Percentiles rank a stretch among this genome's conserved stretches.
These are phyloP conservation scores for Lutjanus erythropterus DNA, from an alignment of 2,113 vertebrate species.

Conservation along the genomic window DNA sequence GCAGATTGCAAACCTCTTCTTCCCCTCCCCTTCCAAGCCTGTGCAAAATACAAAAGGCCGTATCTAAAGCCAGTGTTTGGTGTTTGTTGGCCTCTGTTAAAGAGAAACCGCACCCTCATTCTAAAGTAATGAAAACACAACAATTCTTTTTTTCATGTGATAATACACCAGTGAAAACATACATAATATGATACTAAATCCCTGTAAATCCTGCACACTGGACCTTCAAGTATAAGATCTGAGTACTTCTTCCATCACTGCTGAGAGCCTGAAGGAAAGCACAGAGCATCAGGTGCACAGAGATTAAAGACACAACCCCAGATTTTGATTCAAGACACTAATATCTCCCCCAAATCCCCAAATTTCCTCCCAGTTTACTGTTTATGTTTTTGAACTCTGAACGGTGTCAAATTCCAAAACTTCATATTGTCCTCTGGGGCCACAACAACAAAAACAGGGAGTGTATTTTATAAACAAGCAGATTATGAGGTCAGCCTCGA, in stretches of 20 bases:
- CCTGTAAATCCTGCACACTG: too few species aligned
- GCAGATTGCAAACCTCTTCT: too few species aligned
- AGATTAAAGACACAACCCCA: neutral
- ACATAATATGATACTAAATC: too few species aligned
- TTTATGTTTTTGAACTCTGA: neutral
- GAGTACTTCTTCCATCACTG: neutral
- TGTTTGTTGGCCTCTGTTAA: too few species aligned
- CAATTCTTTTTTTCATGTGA: too few species aligned
- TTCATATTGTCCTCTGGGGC: neutral
- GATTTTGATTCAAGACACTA: neutral
- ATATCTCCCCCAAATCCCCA: neutral
- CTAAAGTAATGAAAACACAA: too few species aligned
- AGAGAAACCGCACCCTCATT: too few species aligned
- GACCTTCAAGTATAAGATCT: neutral
- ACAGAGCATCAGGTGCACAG: neutral
- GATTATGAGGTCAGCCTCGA: slow-evolving; percentile 44
- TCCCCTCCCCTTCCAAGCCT: too few species aligned
- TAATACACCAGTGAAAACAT: too few species aligned
- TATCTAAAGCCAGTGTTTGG: too few species aligned
- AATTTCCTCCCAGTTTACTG: neutral
- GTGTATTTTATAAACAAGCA: slow-evolving; percentile 28
- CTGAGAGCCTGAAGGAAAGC: neutral
- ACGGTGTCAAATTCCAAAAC: neutral
- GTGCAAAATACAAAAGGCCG: too few species aligned
- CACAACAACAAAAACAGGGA: neutral